Evolutionary conservation across 1,140 invertebrate species (phyloP).

Genomic region (Zaprionus kolodkinae): DNA sequence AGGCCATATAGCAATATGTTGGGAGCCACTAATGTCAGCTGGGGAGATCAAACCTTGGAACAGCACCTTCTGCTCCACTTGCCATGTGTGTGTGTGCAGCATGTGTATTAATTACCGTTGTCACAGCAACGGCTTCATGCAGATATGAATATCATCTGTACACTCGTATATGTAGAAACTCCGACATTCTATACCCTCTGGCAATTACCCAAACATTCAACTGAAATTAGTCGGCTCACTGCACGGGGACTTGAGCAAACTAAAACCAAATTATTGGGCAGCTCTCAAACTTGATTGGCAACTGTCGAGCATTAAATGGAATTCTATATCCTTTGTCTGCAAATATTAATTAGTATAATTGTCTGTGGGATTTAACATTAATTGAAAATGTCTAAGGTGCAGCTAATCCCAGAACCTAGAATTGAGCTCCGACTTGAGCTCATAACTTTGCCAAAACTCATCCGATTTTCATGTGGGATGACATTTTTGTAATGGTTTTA

Average conservation of each 20-base stretch:
- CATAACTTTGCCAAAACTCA: no score
- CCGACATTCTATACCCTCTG: neutral
- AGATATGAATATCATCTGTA: neutral
- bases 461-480: no score
- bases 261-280: neutral
- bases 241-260: neutral
- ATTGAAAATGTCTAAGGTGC: neutral
- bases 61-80: conserved; percentile 1
- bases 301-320: neutral
- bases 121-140: conserved; percentile 30
- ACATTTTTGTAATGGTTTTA: no score
- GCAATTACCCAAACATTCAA: neutral
- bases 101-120: conserved; percentile 62
- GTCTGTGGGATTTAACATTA: neutral
- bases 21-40: conserved; percentile 15
- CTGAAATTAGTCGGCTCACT: neutral
- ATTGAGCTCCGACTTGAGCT: no score
- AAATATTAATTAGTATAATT: conserved; percentile 1
- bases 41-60: neutral
- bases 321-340: neutral
- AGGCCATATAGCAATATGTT: conserved; percentile 16
- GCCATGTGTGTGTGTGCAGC: conserved; percentile 40
- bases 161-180: neutral
- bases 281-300: neutral
- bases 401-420: neutral